Percentiles rank a stretch among this genome's conserved stretches.
These are phyloP conservation scores for Erinaceus europaeus DNA, from an alignment of 2,113 vertebrate genomes.

Conservation along the genomic window DNA sequence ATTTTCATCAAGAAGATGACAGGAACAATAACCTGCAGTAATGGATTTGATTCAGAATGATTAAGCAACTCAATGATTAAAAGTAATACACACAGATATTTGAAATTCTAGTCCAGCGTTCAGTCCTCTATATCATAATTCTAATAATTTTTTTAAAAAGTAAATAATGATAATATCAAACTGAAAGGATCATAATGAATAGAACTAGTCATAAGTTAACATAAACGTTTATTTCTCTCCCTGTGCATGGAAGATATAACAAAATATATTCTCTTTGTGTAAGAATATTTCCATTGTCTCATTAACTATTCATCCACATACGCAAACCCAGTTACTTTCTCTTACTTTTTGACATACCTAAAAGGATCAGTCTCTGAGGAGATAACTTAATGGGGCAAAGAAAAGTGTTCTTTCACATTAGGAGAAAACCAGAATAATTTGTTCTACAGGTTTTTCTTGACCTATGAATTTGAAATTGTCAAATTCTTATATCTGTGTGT, in stretches of 20 bases:
- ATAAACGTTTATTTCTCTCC: not conserved
- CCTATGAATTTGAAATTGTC: not conserved
- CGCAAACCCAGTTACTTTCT: not conserved
- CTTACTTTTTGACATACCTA: not conserved
- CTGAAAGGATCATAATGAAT: not conserved
- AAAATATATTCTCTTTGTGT: not conserved
- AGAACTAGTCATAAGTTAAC: not conserved
- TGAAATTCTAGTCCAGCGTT: not conserved
- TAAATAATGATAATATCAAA: not conserved
- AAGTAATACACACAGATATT: not conserved
- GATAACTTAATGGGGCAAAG: not conserved
- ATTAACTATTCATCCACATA: not conserved
- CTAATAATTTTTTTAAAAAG: not conserved
- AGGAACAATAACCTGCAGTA: not conserved
- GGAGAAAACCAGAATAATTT: not conserved
- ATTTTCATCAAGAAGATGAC: not conserved
- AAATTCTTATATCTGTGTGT: not conserved
- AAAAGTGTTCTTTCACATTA: not conserved
- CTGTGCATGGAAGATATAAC: not conserved
- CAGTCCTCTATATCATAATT: too few species aligned
- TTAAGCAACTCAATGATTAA: not conserved
- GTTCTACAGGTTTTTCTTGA: not conserved
- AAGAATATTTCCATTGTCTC: not conserved
- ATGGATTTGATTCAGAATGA: not conserved
- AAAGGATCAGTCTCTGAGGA: not conserved